phyloP scores from a whole-genome alignment of 2,888 invertebrate species.

The Plusia festucae region DNA sequence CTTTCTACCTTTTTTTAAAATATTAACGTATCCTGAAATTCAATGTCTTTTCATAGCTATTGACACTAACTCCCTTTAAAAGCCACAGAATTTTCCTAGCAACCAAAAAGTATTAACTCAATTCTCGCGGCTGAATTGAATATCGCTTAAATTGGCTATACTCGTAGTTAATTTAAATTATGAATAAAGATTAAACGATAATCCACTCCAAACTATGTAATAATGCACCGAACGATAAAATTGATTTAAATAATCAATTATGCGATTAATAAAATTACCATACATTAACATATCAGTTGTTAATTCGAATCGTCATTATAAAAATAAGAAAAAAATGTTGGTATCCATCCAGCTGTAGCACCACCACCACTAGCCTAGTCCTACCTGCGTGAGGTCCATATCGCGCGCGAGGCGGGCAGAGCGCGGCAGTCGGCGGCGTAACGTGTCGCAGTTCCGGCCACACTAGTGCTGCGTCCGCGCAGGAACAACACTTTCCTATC shows the following conservation, averaged over 20 bases:
- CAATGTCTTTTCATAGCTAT: too few species aligned
- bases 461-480: constrained; percentile 18
- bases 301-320: neutral
- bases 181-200: too few species aligned
- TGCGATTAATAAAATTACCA: neutral
- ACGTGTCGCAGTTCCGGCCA: constrained; percentile 41
- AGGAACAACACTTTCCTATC: constrained; percentile 42
- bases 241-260: neutral
- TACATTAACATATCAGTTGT: neutral
- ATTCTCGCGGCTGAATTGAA: too few species aligned
- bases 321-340: neutral
- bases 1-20: too few species aligned
- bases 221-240: neutral
- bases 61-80: too few species aligned
- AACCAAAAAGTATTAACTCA: too few species aligned
- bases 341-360: constrained; percentile 9
- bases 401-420: neutral
- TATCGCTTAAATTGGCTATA: neutral
- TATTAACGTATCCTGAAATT: too few species aligned
- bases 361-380: neutral
- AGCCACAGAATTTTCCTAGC: too few species aligned
- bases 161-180: too few species aligned
- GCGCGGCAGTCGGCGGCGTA: constrained; percentile 35
- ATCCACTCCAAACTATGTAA: neutral
- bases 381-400: constrained; percentile 1